Evolutionary conservation across 2,888 invertebrate species (phyloP).

Genomic region (Diachrysia chrysitis): DNA sequence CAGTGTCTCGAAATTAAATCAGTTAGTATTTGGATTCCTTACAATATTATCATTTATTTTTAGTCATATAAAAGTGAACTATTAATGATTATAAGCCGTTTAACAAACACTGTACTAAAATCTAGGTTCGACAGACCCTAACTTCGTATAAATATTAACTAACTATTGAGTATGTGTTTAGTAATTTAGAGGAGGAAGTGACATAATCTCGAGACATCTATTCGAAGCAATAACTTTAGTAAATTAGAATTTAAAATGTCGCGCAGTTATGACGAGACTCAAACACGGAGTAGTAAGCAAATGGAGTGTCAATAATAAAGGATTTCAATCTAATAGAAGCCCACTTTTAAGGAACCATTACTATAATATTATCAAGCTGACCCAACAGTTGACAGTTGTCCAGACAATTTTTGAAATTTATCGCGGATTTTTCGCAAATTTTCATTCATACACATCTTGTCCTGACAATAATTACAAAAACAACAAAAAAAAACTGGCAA

Average conservation of each 20-base stretch:
- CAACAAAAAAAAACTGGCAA: no score
- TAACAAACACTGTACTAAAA: neutral
- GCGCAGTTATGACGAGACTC: constrained; percentile 54
- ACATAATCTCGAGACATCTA: constrained; percentile 31
- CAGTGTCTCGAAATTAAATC: no score
- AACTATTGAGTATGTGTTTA: constrained; percentile 28
- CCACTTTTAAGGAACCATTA: neutral
- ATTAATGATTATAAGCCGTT: neutral
- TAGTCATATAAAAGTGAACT: no score
- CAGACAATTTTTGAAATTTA: no score
- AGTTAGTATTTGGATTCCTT: no score
- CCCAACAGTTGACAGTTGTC: no score
- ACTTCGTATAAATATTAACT: constrained; percentile 21
- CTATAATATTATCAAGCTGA: no score
- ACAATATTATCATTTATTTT: neutral
- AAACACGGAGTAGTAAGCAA: constrained; percentile 21
- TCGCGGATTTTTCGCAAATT: no score
- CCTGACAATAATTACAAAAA: no score
- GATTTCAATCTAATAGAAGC: neutral
- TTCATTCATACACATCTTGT: no score
- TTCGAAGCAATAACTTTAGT: constrained; percentile 46
- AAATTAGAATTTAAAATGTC: constrained; percentile 62
- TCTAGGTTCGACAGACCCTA: constrained; percentile 23
- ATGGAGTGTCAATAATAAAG: constrained; percentile 13
- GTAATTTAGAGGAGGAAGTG: constrained; percentile 35